These are phyloP conservation scores for Sarcophaga peregrina DNA, from an alignment of 1,140 invertebrate genomes.

Conservation along the genomic window DNA sequence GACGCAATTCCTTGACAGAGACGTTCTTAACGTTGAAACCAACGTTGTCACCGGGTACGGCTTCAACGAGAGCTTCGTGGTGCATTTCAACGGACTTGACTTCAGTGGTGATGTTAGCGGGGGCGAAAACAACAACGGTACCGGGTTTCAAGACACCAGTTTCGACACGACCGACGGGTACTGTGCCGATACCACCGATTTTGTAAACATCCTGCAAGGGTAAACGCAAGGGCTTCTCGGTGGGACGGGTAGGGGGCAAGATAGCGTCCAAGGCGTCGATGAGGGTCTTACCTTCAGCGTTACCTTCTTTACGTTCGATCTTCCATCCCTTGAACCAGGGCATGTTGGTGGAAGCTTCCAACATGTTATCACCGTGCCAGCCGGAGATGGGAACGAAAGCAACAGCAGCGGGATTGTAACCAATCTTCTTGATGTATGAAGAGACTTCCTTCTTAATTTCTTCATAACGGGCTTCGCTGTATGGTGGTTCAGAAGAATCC, in stretches of 20 bases:
- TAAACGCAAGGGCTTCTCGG: slow-evolving; percentile 90
- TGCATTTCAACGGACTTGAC: slow-evolving; percentile 98
- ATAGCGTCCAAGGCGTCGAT: slow-evolving; percentile 91
- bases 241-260: slow-evolving; percentile 85
- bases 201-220: slow-evolving; percentile 97
- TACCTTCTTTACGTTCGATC: slow-evolving; percentile 86
- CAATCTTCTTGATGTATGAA: slow-evolving; percentile 94
- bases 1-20: slow-evolving; percentile 91
- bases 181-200: slow-evolving; percentile 98
- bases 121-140: slow-evolving; percentile 91
- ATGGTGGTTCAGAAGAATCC: slow-evolving; percentile 93
- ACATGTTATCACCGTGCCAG: slow-evolving; percentile 95
- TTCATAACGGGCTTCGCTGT: slow-evolving; percentile 85
- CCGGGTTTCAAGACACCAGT: slow-evolving; percentile 95
- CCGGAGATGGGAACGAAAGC: slow-evolving; percentile 95
- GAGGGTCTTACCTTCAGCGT: slow-evolving; percentile 85
- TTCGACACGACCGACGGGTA: slow-evolving; percentile 96
- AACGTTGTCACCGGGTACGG: slow-evolving; percentile 92
- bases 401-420: slow-evolving; percentile 91
- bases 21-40: slow-evolving; percentile 97
- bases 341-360: slow-evolving; percentile 86
- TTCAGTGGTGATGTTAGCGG: slow-evolving; percentile 90
- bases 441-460: slow-evolving; percentile 94
- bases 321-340: slow-evolving; percentile 92
- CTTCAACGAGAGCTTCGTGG: slow-evolving; percentile 88